Base-by-base conservation (phyloP, 2,113 vertebrate genomes). In the Tauraco erythrolophus region DNA sequence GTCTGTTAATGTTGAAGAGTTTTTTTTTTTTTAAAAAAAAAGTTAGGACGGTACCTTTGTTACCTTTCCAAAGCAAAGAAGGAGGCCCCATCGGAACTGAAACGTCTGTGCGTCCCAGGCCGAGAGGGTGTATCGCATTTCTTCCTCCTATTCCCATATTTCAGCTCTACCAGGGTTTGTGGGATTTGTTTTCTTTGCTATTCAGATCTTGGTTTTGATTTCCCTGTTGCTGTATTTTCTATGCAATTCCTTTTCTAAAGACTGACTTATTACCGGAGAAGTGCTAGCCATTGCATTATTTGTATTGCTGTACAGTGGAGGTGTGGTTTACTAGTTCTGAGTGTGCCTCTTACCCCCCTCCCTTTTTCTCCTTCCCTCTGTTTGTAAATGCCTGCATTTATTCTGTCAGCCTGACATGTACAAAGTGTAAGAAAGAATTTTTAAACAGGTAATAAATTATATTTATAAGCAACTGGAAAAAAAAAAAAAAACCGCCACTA, bases 391-490 rank as follows among this genome's bases (percentile, higher is more conserved):
- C 99, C 98, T 98, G 98, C 98, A 98, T 98, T 98, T 99, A 98
- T 98, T 97, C 98, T 97, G 97, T 98, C 98, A 96, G 97, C 97
- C 97, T 98, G 97, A 98, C 97, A 98, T 99, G 99, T 99, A 99
- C 98, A 99, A 99, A 99, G 98, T 99, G 99, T 99, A 99, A 99
- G 98, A 99, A 99, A 99, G 98, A 98, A 99, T 99, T 99, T 99
- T 99, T 99, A 99, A 99, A 99, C 98, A 98, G 98, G 98, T 99
- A 99, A 99, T 99, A 99, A 99, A 99, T 99, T 99, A 99, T 99
- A 99, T 99, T 99, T 99, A 99, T 99, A 99, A 99, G 99, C 99
- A 99, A 99, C 83, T 97, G 92, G 77, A 97, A 97, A 97, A 97
- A 94, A 88, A 88, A 94, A 88, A 88, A 92, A 87, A 89, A 48